phyloP scores from a whole-genome alignment of 92 coral and sea anemone species.

The Chrysogorgia sp. region DNA sequence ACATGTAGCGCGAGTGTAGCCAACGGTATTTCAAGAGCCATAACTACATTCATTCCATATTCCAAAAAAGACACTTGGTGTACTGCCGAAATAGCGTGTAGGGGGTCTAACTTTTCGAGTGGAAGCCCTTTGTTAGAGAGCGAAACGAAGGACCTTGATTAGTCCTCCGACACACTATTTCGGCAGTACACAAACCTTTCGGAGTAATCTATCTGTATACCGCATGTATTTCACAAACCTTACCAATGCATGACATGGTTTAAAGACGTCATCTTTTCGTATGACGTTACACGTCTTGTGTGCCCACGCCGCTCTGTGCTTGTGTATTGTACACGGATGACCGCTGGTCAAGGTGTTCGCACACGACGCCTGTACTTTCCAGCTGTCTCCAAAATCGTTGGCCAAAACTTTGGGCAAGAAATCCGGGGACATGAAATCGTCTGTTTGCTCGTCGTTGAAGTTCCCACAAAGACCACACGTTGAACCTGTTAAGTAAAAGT shows the following conservation, averaged over 20 bases:
- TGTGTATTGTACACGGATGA: conserved; percentile 70
- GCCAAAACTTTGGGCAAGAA: conserved; percentile 74
- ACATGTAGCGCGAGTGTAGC: too few species aligned
- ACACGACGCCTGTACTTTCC: conserved; percentile 76
- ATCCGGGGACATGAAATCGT: conserved; percentile 81
- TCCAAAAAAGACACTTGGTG: too few species aligned
- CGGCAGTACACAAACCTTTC: too few species aligned
- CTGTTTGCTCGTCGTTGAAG: conserved; percentile 77
- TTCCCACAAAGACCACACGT: conserved; percentile 86
- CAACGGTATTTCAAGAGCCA: too few species aligned
- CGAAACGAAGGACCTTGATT: too few species aligned
- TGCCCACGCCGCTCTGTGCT: conserved; percentile 84
- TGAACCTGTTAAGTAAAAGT: not conserved
- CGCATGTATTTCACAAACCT: too few species aligned
- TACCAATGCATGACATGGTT: conserved; percentile 75
- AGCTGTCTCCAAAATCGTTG: conserved; percentile 83
- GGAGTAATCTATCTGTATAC: too few species aligned
- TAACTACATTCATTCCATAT: too few species aligned
- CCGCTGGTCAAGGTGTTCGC: conserved; percentile 71
- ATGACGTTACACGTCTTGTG: conserved; percentile 89
- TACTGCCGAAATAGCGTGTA: too few species aligned
- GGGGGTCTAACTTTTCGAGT: too few species aligned
- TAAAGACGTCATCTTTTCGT: conserved; percentile 63
- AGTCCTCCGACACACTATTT: too few species aligned
- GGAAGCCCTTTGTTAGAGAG: too few species aligned